Evolutionary conservation across 2,797 vertebrate genomes (phyloP), one percentile per base, ranked within the genome.

Genomic region (Passerculus sandwichensis): DNA sequence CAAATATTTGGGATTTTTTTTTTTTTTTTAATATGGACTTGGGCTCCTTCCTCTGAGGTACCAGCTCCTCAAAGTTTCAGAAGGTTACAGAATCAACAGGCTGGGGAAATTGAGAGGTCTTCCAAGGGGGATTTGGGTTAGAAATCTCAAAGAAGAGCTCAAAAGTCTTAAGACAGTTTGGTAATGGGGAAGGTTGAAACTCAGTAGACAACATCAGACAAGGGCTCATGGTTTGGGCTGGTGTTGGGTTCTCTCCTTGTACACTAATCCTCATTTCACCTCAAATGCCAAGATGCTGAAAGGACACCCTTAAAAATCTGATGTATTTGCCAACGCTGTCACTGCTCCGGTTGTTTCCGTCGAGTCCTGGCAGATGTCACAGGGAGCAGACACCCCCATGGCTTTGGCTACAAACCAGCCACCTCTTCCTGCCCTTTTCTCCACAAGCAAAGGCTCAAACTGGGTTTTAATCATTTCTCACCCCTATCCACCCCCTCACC

Each of bases 21-120:
- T 0, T 34, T 34, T 76, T 86, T 0, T 56, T n/a, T 54, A 36
- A 9, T 36, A 25, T 0, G 6, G 30, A 21, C 21, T 84, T 78
- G 34, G 38, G 20, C 25, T 91, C 6, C 54, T 93, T 15, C 16
- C 14, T 85, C 60, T 62, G 51, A 76, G 26, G 17, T 70, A 59
- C 32, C 56, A 90, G 25, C 21, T 75, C 22, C 44, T 86, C 0
- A 0, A 2, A n/a, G 12, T 61, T 78, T 72, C 47, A 73, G n/a
- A 21, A 3, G 5, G 14, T 85, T 74, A 44, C 29, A 62, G 70
- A 83, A 94, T 38, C 16, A 75, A n/a, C 15, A 59, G 36, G 10
- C 7, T 84, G 47, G 38, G 48, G 60, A 88, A 85, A 83, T 4
- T 12, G 27, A 72, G 22, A 15, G 19, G 5, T 73, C 29, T 89